Conservation (phyloP, 2,888 invertebrate genomes). For the Neocrepidodera transversa region DNA sequence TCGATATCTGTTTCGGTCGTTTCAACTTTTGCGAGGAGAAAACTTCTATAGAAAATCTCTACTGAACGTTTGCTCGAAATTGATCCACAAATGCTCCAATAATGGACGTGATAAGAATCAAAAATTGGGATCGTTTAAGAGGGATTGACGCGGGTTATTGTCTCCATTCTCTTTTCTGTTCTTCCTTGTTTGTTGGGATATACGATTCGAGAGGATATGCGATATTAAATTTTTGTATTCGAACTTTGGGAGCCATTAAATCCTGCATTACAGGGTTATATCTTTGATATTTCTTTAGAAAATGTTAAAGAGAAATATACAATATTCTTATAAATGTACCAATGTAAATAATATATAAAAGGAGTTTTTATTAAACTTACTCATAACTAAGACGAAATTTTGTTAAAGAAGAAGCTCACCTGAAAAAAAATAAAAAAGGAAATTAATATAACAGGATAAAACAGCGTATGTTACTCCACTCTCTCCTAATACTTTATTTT, state of each 20-base stretch:
- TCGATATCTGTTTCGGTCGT: constrained; percentile 8
- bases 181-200: constrained; percentile 17
- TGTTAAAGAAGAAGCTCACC: no score
- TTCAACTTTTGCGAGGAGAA: constrained; percentile 1
- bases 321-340: no score
- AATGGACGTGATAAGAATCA: constrained; percentile 51
- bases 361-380: no score
- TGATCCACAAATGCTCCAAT: constrained; percentile 52
- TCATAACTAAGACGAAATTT: no score
- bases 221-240: constrained; percentile 24
- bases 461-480: no score
- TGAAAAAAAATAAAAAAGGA: no score
- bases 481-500: no score
- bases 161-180: constrained; percentile 30
- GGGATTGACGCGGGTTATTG: constrained; percentile 31
- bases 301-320: no score
- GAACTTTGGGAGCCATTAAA: background rate
- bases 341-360: no score
- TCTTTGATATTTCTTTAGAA: no score
- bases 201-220: constrained; percentile 4
- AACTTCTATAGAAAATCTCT: constrained; percentile 20
- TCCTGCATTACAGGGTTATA: background rate
- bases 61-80: constrained; percentile 47
- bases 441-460: no score
- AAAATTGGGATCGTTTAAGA: constrained; percentile 32